Conservation (phyloP, 2,113 vertebrate genomes). For the Forbesichthys agassizii region DNA sequence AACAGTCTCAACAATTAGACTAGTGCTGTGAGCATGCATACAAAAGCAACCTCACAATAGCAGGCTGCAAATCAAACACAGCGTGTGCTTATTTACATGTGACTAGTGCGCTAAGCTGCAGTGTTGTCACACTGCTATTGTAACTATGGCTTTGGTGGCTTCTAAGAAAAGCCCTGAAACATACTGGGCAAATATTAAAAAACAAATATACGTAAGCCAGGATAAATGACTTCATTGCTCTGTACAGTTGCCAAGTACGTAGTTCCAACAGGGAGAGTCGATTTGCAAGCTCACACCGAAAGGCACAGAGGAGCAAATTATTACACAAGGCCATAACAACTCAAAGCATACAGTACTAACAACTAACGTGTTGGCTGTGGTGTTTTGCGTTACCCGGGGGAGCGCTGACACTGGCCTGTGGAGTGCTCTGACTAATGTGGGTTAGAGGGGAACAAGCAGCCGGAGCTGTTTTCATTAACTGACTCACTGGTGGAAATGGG, state of each 20-base stretch:
- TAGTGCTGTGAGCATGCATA: not conserved
- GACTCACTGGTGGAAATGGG: not conserved
- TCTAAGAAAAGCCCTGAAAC: no score
- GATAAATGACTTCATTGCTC: no score
- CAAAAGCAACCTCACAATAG: not conserved
- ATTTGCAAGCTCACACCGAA: no score
- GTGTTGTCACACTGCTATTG: not conserved
- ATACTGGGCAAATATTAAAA: no score
- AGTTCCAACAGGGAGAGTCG: no score
- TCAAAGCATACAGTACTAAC: no score
- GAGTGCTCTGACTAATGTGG: slow-evolving; percentile 37
- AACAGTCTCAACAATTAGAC: not conserved
- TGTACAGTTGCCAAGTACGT: no score
- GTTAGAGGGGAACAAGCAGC: slow-evolving; percentile 9
- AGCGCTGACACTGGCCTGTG: slow-evolving; percentile 8
- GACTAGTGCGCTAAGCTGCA: not conserved
- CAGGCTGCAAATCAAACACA: not conserved
- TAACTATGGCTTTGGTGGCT: not conserved
- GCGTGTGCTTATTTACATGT: not conserved
- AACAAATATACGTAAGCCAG: no score
- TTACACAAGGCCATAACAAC: no score
- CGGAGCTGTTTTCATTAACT: slow-evolving; percentile 14
- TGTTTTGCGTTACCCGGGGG: slow-evolving; percentile 52
- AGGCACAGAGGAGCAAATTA: no score
- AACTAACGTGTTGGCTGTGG: not conserved